These are phyloP conservation scores for Tenualosa thibaudeaui DNA, from an alignment of 2,797 vertebrate species.

Conservation along the genomic window DNA sequence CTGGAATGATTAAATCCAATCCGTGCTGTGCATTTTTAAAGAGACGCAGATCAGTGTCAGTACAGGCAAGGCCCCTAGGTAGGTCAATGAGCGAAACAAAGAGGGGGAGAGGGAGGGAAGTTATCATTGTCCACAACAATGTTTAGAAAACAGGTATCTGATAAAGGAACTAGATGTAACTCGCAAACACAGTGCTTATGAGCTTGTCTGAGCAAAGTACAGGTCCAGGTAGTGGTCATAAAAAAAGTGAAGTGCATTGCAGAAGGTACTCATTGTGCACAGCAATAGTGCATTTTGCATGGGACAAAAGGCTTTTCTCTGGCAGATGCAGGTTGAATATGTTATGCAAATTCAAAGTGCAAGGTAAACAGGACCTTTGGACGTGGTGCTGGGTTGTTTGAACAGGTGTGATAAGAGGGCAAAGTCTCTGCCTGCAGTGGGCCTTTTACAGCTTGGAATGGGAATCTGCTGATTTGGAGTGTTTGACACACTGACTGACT, in stretches of 20 bases:
- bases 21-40: constrained; percentile 60
- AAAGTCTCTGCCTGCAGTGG: constrained; percentile 58
- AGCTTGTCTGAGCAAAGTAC: not conserved
- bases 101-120: not conserved
- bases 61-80: constrained; percentile 19
- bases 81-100: not conserved
- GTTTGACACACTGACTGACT: constrained; percentile 49
- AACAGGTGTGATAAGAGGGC: constrained; percentile 65
- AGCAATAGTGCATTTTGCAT: not conserved
- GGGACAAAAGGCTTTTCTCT: not conserved
- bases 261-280: not conserved
- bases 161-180: constrained; percentile 25
- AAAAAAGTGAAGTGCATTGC: not conserved
- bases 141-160: constrained; percentile 34
- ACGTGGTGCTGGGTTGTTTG: constrained; percentile 58
- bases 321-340: constrained; percentile 58
- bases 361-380: constrained; percentile 71
- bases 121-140: constrained; percentile 37
- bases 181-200: not conserved
- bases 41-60: constrained; percentile 42
- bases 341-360: constrained; percentile 58
- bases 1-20: constrained; percentile 50
- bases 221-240: not conserved
- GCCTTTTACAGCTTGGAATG: constrained; percentile 21
- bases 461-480: constrained; percentile 52